Percentiles rank a stretch among this genome's conserved stretches.
Evolutionary conservation across 2,797 vertebrate genomes (phyloP).

Genomic region (Spheniscus humboldti): DNA sequence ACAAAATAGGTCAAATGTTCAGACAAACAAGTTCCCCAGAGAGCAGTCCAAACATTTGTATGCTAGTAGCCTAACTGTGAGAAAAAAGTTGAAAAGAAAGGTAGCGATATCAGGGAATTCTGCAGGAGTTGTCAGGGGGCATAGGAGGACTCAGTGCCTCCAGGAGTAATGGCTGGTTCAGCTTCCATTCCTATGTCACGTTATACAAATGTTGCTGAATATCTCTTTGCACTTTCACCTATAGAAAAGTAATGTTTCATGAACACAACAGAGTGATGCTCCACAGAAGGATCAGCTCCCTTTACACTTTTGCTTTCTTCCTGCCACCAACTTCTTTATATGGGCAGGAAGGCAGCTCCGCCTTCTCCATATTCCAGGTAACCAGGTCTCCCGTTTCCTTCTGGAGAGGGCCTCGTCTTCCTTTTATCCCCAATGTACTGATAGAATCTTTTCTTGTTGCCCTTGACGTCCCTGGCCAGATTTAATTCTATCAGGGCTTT

Average conservation of each 20-base stretch:
- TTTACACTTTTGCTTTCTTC: neutral
- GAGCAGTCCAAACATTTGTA: neutral
- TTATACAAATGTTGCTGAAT: neutral
- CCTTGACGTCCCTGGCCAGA: too few relatives aligned
- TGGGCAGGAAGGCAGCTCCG: neutral
- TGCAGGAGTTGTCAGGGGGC: neutral
- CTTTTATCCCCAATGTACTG: too few relatives aligned
- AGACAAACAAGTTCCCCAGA: neutral
- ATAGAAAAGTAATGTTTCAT: neutral
- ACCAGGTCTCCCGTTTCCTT: too few relatives aligned
- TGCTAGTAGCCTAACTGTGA: neutral
- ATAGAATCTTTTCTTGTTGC: too few relatives aligned
- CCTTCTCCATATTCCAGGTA: too few relatives aligned
- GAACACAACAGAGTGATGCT: neutral
- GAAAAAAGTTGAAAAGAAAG: neutral
- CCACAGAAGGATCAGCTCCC: neutral
- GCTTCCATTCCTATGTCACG: neutral
- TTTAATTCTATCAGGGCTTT: too few relatives aligned
- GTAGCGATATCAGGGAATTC: neutral
- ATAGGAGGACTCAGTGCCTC: neutral
- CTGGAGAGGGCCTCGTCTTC: too few relatives aligned
- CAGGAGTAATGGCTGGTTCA: neutral
- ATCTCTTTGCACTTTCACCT: neutral
- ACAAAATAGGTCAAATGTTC: neutral
- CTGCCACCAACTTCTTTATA: neutral